Conservation (phyloP, 2,888 invertebrate species). For the Silvanus unidentatus region DNA sequence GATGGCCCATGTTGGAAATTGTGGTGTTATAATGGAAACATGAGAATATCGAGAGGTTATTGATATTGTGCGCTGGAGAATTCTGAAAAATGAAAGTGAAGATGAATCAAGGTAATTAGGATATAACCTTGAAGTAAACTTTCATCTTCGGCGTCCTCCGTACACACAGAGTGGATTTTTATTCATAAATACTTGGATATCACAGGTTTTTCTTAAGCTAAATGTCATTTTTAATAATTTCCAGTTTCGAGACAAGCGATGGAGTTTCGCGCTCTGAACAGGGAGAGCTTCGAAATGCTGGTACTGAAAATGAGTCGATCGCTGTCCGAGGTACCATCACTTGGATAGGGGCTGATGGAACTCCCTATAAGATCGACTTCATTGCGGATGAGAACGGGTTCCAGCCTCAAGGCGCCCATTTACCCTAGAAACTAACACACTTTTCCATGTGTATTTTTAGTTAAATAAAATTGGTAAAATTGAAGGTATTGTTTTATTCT, state of each 20-base stretch:
- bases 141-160: conserved; percentile 16
- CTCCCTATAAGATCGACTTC: conserved; percentile 57
- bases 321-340: conserved; percentile 58
- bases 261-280: conserved; percentile 52
- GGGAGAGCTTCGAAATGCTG: conserved; percentile 55
- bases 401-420: conserved; percentile 50
- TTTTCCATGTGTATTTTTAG: conserved; percentile 10
- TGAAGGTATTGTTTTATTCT: too few species aligned
- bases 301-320: conserved; percentile 58
- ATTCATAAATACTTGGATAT: neutral
- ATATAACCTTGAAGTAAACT: conserved; percentile 32
- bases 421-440: conserved; percentile 34
- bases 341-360: conserved; percentile 57
- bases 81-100: conserved; percentile 28
- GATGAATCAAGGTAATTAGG: conserved; percentile 37
- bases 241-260: conserved; percentile 60
- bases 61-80: conserved; percentile 8
- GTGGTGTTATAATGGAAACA: too few species aligned
- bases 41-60: conserved; percentile 4
- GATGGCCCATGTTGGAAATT: too few species aligned
- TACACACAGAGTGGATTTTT: conserved; percentile 3
- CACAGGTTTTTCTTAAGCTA: neutral
- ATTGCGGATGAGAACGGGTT: conserved; percentile 59
- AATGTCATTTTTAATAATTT: conserved; percentile 9
- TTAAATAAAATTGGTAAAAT: conserved; percentile 3